Conservation (phyloP, 1,140 invertebrate genomes). For the Chionoecetes opilio region DNA sequence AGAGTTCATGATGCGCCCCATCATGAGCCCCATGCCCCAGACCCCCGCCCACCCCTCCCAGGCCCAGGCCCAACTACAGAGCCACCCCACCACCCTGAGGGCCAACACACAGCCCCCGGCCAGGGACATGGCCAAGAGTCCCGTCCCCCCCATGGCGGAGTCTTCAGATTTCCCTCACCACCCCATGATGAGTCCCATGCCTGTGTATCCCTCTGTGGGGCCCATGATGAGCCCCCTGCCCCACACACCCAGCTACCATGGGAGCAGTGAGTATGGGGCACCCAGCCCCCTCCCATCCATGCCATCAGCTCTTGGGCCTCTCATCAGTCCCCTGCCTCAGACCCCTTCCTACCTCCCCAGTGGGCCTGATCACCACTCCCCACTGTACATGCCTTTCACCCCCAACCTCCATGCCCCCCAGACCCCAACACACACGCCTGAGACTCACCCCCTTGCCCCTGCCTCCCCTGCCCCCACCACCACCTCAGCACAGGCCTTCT, state of each 20-base stretch:
- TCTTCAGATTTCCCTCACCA: conserved; percentile 47
- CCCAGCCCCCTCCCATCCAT: conserved; percentile 61
- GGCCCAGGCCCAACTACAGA: conserved; percentile 44
- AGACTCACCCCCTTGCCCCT: neutral
- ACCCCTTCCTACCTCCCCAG: conserved; percentile 59
- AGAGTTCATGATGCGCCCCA: conserved; percentile 47
- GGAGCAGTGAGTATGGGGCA: neutral
- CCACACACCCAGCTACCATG: conserved; percentile 57
- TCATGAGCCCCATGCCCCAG: conserved; percentile 71
- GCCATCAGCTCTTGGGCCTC: conserved; percentile 61
- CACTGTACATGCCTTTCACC: conserved; percentile 72
- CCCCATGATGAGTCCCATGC: conserved; percentile 68
- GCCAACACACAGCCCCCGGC: neutral
- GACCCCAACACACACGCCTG: conserved; percentile 65
- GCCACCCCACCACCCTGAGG: neutral
- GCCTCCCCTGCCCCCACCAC: neutral
- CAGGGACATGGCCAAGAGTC: conserved; percentile 49
- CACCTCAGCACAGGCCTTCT: neutral
- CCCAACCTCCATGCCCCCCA: conserved; percentile 69
- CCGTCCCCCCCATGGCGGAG: conserved; percentile 50
- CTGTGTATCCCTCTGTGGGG: conserved; percentile 68
- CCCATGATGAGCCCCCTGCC: conserved; percentile 72
- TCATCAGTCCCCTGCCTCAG: conserved; percentile 71
- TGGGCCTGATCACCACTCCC: conserved; percentile 44
- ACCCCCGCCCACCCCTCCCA: conserved; percentile 69